Evolutionary conservation across 2,113 vertebrate species (phyloP).

Genomic region (Hippopotamus amphibius): DNA sequence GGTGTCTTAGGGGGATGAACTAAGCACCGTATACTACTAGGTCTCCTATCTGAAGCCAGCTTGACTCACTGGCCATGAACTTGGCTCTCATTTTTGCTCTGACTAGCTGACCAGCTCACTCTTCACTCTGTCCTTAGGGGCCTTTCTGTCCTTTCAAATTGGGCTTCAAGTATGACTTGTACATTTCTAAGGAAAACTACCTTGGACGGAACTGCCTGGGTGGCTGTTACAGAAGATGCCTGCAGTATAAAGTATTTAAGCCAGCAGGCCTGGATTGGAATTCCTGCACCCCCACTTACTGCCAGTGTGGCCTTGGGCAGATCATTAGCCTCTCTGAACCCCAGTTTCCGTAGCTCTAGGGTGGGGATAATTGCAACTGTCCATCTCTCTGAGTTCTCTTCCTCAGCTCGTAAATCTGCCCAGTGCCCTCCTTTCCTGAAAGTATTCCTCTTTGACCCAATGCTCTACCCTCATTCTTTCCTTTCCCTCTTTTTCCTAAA

Average conservation of each 20-base stretch:
- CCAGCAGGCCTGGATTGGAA: neutral
- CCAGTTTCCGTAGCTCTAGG: neutral
- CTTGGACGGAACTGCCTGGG: no score
- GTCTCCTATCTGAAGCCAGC: neutral
- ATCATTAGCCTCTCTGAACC: neutral
- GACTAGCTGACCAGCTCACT: neutral
- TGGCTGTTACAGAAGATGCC: neutral
- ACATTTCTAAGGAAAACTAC: neutral
- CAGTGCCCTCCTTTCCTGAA: neutral
- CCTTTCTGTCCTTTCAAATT: neutral
- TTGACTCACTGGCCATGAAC: neutral
- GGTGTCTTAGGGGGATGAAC: neutral
- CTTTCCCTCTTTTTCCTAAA: neutral
- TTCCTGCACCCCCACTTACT: neutral
- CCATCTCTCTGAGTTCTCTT: neutral
- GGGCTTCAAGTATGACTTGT: neutral
- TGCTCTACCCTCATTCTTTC: neutral
- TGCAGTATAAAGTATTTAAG: neutral
- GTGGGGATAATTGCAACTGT: neutral
- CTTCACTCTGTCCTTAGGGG: neutral
- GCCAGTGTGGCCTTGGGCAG: neutral
- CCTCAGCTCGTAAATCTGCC: neutral
- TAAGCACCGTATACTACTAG: rapidly evolving
- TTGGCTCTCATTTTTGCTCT: neutral
- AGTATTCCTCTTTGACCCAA: neutral